Evolutionary conservation across 2,888 invertebrate species (phyloP).

Genomic region (Drosophila siamana): DNA sequence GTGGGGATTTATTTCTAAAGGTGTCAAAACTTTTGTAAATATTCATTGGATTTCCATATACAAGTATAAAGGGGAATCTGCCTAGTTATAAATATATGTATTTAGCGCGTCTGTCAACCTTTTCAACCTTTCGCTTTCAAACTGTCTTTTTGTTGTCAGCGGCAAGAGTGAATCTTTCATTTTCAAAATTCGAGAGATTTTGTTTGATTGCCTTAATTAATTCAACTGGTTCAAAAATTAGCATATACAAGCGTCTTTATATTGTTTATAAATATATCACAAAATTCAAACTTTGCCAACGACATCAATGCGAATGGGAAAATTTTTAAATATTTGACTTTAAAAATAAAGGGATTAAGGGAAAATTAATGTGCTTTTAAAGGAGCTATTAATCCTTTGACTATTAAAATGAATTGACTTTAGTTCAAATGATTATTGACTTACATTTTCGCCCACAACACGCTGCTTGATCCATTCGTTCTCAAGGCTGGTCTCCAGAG

Average conservation of each 20-base stretch:
- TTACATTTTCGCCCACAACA: constrained; percentile 91
- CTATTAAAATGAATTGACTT: too few species aligned
- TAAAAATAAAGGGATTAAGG: background rate
- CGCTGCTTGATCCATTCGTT: constrained; percentile 94
- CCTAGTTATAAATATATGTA: constrained; percentile 16
- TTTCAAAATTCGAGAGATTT: background rate
- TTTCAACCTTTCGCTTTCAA: constrained; percentile 22
- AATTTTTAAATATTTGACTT: background rate
- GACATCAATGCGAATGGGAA: background rate
- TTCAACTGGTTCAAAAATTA: constrained; percentile 17
- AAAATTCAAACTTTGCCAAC: background rate
- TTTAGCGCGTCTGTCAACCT: constrained; percentile 2
- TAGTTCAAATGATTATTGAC: constrained; percentile 46
- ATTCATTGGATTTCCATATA: constrained; percentile 17
- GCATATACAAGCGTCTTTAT: background rate
- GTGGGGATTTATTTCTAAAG: constrained; percentile 22
- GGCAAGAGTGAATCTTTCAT: constrained; percentile 21
- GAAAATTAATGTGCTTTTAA: background rate
- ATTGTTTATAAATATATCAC: background rate
- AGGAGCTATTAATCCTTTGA: background rate
- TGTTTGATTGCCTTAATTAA: constrained; percentile 9
- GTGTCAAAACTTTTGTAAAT: constrained; percentile 39
- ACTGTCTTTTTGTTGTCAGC: constrained; percentile 17
- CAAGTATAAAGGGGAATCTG: constrained; percentile 5
- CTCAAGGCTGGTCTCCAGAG: constrained; percentile 93